phyloP scores from a whole-genome alignment of 2,888 invertebrate genomes.

The Agrochola macilenta region DNA sequence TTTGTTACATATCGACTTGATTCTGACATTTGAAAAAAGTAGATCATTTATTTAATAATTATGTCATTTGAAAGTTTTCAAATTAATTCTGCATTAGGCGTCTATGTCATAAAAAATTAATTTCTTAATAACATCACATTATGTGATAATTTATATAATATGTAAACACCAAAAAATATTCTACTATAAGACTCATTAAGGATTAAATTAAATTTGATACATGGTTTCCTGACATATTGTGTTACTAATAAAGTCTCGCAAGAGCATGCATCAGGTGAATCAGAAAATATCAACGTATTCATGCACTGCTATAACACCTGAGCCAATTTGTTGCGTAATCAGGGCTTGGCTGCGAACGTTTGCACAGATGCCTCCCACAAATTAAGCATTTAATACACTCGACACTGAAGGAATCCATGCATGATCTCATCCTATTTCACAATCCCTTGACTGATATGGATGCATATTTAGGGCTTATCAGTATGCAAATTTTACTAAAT shows the following conservation, averaged over 20 bases:
- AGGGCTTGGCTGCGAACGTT: constrained; percentile 76
- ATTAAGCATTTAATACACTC: constrained; percentile 76
- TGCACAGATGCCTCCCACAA: constrained; percentile 77
- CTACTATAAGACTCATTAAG: background rate
- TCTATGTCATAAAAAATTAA: background rate
- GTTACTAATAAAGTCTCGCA: constrained; percentile 59
- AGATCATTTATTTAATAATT: constrained; percentile 2
- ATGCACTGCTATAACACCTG: constrained; percentile 69
- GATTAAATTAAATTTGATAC: constrained; percentile 27
- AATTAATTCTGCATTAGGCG: constrained; percentile 16
- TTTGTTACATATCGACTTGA: constrained; percentile 23
- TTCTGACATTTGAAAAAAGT: constrained; percentile 36
- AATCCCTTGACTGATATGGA: constrained; percentile 54
- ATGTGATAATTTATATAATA: background rate
- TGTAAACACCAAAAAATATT: background rate
- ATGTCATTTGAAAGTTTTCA: constrained; percentile 1
- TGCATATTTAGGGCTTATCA: constrained; percentile 36
- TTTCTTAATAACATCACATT: constrained; percentile 13
- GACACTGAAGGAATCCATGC: constrained; percentile 75
- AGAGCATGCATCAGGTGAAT: constrained; percentile 67
- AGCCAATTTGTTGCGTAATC: constrained; percentile 78
- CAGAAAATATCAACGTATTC: constrained; percentile 71
- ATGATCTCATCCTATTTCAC: constrained; percentile 68
- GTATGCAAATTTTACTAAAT: constrained; percentile 23
- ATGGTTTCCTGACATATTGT: constrained; percentile 37